Evolutionary conservation across 53 echinoderm and acorn worm genomes (phyloP), one percentile per base, ranked within the genome.

Genomic region (Patiria pectinifera): DNA sequence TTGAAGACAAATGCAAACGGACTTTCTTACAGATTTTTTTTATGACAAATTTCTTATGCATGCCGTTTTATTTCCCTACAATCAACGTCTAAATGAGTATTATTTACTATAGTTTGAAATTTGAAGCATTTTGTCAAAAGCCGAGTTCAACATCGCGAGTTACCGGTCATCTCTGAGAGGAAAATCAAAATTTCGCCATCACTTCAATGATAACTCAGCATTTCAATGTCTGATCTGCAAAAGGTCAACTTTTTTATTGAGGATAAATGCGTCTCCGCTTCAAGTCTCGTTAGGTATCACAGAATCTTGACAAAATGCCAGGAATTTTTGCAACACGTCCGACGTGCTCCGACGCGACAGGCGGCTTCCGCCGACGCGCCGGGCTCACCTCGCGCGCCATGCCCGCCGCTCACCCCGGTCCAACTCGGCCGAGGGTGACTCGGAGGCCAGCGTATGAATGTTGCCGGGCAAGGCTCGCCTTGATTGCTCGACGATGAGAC

Each of bases 281-380:
- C n/a, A 24, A 74, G n/a, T 23, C 24, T 24, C 24, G 11, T 18
- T 3, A 74, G 74, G 18, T 21, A 24, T 74, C 74, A 23, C 4
- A 66, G 74, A 23, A 74, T 74, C 74, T 74, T 23, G 74, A 74
- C 22, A 74, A 74, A 74, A 74, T 74, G 74, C 74, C 23, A 74
- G 22, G 24, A 74, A 23, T 74, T 74, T 74, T 2, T 21, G 5
- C 53, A 53, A 74, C 74, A 74, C 74, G 74, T 5, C 74, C 74
- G 74, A 10, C 24, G 18, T 9, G 74, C 21, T 74, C 74, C 24
- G 74, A 23, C 74, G 21, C 24, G 74, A 23, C 74, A 74, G 74
- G 8, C 74, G 22, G 22, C 19, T 74, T 23, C 74, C 74, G 74
- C 15, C n/a, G 74, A 21, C 22, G 15, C 69, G 16, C 69, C 69